Base-by-base conservation (phyloP, 2,797 vertebrate species). In the Muraenolepis orangiensis region DNA sequence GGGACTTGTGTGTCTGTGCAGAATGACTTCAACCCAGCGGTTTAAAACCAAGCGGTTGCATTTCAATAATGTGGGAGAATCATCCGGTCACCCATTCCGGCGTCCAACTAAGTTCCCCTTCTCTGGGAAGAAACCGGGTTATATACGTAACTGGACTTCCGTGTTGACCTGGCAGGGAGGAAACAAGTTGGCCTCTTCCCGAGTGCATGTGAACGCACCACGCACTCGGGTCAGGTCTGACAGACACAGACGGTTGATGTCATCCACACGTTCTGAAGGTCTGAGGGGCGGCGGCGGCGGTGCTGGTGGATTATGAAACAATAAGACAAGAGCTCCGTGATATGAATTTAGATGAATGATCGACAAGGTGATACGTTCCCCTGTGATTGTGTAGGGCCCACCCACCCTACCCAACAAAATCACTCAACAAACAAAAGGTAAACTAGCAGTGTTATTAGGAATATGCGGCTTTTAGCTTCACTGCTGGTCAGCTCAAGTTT, bases 351-450 rank as follows among this genome's bases (percentile, higher is more conserved):
- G 66, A 66, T 78, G 66, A 78, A 75, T 66, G 78, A 89, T 90
- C 89, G 89, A 93, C 71, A 84, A 86, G 76, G 89, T 91, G 89
- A 86, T 85, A 90, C 90, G 81, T 86, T 76, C 71, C 78, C 76
- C 75, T 13, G 40, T 76, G 71, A 73, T 78, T 69, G 72, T 57
- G 57, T 13, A 11, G 18, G 11, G 76, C 71, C 16, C 5, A n/a
- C 14, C 34, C 34, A 72, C 77, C 75, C 72, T n/a, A n/a, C n/a
- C n/a, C n/a, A n/a, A 71, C 32, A 66, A 81, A 86, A 79, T 72
- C 82, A 77, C 74, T 78, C 69, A 75, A 85, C 74, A 84, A 86
- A 82, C 82, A 79, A 28, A 82, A 71, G 32, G 73, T 86, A 89
- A 90, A 88, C 77, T 83, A 86, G 78, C 71, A 75, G 77, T 87